Percentiles rank a stretch among this genome's conserved stretches.
phyloP scores from a whole-genome alignment of 2,888 invertebrate species.

The Apodemia duryi region DNA sequence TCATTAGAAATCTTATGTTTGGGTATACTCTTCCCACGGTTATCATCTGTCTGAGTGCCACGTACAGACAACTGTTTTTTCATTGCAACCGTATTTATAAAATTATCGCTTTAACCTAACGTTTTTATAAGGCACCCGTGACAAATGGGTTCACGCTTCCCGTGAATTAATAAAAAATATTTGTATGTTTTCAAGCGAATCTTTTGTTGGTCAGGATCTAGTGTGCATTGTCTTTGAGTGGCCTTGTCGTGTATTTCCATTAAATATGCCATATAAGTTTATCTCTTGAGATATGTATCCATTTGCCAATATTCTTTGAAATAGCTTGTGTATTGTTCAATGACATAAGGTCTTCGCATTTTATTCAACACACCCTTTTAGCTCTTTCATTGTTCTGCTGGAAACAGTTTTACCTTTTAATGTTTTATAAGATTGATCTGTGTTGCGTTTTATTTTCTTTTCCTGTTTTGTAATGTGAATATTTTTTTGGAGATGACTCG shows the following conservation, averaged over 20 bases:
- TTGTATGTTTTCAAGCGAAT: not conserved
- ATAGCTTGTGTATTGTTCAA: not conserved
- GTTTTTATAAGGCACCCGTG: not conserved
- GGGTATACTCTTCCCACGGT: not conserved
- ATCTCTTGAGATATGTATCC: not conserved
- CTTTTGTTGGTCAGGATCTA: not conserved
- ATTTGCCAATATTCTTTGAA: constrained; percentile 1
- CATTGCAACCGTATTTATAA: constrained; percentile 2
- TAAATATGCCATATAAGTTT: constrained; percentile 8
- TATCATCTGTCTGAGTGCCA: constrained; percentile 9
- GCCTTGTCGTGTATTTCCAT: not conserved
- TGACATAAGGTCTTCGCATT: not conserved
- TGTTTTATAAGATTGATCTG: constrained; percentile 1
- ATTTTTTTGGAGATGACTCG: not conserved
- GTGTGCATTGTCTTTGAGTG: not conserved
- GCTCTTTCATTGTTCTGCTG: not conserved
- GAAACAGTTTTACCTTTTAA: not conserved
- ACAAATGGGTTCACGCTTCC: constrained; percentile 5
- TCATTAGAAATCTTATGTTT: constrained; percentile 8
- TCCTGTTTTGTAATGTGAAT: not conserved
- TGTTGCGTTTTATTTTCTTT: constrained; percentile 4
- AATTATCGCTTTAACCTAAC: constrained; percentile 4
- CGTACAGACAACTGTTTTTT: not conserved
- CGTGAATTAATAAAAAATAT: constrained; percentile 3
- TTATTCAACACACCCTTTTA: not conserved